Base-by-base conservation (phyloP, 2,797 vertebrate species). In the Notoglanidium macrostoma region DNA sequence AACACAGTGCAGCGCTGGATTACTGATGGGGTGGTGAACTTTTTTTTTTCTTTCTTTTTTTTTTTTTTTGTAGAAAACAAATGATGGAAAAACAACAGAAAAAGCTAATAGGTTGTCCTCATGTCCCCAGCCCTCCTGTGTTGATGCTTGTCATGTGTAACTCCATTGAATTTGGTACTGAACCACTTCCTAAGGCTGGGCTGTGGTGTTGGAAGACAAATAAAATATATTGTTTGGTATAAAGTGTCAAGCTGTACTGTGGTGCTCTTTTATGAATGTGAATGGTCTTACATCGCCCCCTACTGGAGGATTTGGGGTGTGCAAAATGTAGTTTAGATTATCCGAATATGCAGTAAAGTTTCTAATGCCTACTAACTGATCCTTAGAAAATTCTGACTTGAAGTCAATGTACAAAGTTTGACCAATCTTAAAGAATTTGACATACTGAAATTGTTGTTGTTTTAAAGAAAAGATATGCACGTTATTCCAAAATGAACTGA, bases 161-260 rank as follows among this genome's bases (percentile, higher is more conserved):
- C 97, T 98, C 96, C 97, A 97, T 98, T 98, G 97, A 98, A 97
- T 99, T 99, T 99, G 98, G 98, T 98, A 98, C 98, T 98, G 97
- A 98, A 97, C 97, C 97, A 98, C 97, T 98, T 95, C 95, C 98
- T 97, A 97, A 97, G 97, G 88, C 90, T 91, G 89, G 91, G 96
- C 96, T 97, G 96, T 97, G 96, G 96, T 97, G 96, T 97, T 96
- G 96, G 96, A 97, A 97, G 90, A 92, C 91, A 97, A 97, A 97
- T 97, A 97, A 97, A 97, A 97, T 97, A 97, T 97, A 97, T 97
- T 97, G 96, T 97, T 97, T 97, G 96, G 96, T 97, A 97, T 94
- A 96, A 89, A 89, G 87, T n/a, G 89, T 90, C 73, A 81, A 72
- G 49, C 54, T 82, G 84, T 85, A 26, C 78, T 51, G 84, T 88